phyloP scores from a whole-genome alignment of 2,113 vertebrate species.

The Heterocephalus glaber region DNA sequence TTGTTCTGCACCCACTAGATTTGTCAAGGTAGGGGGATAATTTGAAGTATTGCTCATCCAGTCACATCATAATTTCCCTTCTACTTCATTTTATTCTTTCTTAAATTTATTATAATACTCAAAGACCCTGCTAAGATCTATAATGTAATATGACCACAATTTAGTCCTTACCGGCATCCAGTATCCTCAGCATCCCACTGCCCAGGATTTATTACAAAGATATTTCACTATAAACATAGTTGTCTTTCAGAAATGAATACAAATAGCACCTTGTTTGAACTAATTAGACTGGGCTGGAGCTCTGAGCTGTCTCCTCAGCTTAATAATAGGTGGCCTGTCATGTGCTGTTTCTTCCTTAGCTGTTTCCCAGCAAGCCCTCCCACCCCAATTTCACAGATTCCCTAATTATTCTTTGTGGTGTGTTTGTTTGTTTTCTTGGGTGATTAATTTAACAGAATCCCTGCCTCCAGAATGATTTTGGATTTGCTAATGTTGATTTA shows the following conservation, averaged over 20 bases:
- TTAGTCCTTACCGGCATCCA: conserved; percentile 22
- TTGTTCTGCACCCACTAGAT: neutral
- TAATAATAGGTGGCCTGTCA: conserved; percentile 75
- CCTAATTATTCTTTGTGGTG: conserved; percentile 65
- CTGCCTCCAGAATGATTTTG: conserved; percentile 67
- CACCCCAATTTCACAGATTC: conserved; percentile 63
- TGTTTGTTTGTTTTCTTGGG: conserved; percentile 70
- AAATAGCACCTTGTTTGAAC: conserved; percentile 76
- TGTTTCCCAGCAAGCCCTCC: conserved; percentile 57
- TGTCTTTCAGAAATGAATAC: conserved; percentile 70
- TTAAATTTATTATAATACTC: conserved; percentile 33
- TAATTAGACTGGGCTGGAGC: conserved; percentile 68
- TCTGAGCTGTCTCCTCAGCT: conserved; percentile 73
- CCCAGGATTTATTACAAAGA: conserved; percentile 63
- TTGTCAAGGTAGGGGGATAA: neutral
- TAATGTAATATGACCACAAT: conserved; percentile 47
- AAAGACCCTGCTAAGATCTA: conserved; percentile 27
- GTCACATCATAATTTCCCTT: neutral
- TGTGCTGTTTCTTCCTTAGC: conserved; percentile 32
- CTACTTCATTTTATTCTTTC: conserved; percentile 9
- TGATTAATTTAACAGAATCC: conserved; percentile 73
- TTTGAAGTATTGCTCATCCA: neutral
- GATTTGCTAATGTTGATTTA: conserved; percentile 67
- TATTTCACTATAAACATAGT: conserved; percentile 50
- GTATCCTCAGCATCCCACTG: neutral